phyloP scores from a whole-genome alignment of 2,797 vertebrate genomes.

The Eulemur coronatus region DNA sequence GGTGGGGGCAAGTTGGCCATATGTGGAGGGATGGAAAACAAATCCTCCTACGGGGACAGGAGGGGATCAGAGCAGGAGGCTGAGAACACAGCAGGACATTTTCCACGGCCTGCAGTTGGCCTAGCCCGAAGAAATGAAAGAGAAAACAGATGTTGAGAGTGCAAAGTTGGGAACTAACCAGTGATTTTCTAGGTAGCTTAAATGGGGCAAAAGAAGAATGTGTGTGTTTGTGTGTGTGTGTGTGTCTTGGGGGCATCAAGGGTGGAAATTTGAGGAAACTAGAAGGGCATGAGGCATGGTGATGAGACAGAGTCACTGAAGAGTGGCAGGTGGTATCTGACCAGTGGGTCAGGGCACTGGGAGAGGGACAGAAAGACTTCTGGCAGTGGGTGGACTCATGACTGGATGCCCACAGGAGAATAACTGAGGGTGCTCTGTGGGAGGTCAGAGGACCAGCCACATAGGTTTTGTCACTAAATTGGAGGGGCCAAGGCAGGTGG shows the following conservation, averaged over 20 bases:
- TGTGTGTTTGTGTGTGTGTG: background rate
- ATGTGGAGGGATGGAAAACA: background rate
- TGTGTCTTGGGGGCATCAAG: background rate
- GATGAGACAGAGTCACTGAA: background rate
- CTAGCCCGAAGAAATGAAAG: background rate
- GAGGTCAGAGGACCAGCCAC: background rate
- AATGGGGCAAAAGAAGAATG: background rate
- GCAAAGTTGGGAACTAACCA: background rate
- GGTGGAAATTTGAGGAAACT: background rate
- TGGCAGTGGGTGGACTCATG: background rate
- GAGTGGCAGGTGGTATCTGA: background rate
- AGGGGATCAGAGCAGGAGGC: background rate
- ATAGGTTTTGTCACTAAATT: background rate
- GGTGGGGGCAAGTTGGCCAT: background rate
- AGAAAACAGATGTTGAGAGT: background rate
- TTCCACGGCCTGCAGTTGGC: background rate
- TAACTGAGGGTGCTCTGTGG: background rate
- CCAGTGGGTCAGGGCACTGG: background rate
- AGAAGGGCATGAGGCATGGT: background rate
- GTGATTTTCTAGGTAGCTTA: conserved; percentile 16
- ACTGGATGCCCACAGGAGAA: background rate
- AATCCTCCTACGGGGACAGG: background rate
- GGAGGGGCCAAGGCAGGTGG: background rate
- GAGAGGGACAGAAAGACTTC: conserved; percentile 12
- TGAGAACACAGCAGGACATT: background rate